These are phyloP conservation scores for Pachypeltis micranthus DNA, from an alignment of 1,140 invertebrate species.

Conservation along the genomic window DNA sequence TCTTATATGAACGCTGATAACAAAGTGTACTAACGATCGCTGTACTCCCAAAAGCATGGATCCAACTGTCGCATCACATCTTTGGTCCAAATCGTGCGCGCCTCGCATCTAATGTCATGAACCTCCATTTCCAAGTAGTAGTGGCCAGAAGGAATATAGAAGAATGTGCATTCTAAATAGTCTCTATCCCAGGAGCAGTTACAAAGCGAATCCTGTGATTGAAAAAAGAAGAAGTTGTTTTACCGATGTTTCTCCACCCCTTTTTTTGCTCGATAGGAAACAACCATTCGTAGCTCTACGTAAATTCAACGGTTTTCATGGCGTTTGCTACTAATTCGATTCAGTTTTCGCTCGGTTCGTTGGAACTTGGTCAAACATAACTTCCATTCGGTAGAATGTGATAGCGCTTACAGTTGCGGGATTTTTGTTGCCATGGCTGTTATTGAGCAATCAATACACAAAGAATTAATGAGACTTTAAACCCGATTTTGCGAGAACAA, in stretches of 20 bases:
- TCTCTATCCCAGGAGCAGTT: neutral
- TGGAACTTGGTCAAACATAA: too few species aligned
- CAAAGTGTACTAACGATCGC: neutral
- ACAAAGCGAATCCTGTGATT: neutral
- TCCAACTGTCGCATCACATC: neutral
- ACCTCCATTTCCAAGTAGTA: neutral
- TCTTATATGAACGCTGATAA: too few species aligned
- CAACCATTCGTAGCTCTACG: neutral
- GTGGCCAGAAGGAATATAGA: neutral
- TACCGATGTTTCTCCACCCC: too few species aligned
- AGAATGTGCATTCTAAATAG: neutral
- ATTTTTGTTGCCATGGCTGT: too few species aligned
- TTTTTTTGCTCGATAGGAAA: too few species aligned
- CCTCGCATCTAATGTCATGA: neutral
- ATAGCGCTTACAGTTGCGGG: too few species aligned
- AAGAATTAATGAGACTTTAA: too few species aligned
- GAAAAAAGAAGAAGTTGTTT: neutral
- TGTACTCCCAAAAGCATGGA: neutral
- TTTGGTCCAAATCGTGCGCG: neutral
- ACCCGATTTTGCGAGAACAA: too few species aligned
- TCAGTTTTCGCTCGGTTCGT: too few species aligned
- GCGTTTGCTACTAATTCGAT: neutral
- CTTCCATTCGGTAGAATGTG: too few species aligned
- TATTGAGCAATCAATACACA: too few species aligned
- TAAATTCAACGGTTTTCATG: neutral